Percentiles rank a stretch among this genome's conserved stretches.
Evolutionary conservation across 2,113 vertebrate genomes (phyloP).

Genomic region (Chitala chitala): DNA sequence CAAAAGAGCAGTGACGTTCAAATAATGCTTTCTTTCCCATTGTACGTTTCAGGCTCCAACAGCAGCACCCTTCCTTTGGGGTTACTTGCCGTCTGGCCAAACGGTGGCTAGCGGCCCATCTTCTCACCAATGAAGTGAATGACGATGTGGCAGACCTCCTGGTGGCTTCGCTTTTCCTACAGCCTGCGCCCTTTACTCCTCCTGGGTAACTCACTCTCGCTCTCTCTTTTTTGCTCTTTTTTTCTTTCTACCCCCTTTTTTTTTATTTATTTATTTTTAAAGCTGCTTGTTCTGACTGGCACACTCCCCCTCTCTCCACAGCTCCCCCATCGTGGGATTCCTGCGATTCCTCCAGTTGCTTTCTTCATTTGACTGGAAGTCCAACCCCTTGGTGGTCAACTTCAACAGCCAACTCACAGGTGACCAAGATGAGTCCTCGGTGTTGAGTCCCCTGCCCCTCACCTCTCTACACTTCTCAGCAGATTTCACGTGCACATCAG

Average conservation of each 20-base stretch:
- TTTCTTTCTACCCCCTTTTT: too few species aligned
- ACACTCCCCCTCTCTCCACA: slow-evolving; percentile 37
- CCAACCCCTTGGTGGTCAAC: slow-evolving; percentile 84
- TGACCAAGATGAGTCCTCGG: too few species aligned
- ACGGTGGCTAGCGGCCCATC: slow-evolving; percentile 85
- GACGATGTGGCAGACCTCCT: slow-evolving; percentile 86
- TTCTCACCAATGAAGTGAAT: slow-evolving; percentile 68
- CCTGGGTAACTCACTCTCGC: slow-evolving; percentile 67
- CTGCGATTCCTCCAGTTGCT: slow-evolving; percentile 85
- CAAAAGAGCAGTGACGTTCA: background rate
- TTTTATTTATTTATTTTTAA: too few species aligned
- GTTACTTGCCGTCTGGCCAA: slow-evolving; percentile 80
- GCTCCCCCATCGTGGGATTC: slow-evolving; percentile 89
- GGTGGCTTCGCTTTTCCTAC: slow-evolving; percentile 81
- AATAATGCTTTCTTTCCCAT: background rate
- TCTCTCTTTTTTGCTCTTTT: background rate
- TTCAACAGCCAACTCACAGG: slow-evolving; percentile 81
- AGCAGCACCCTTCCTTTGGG: slow-evolving; percentile 80
- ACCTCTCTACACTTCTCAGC: too few species aligned
- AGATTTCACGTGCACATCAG: too few species aligned
- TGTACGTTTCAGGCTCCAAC: slow-evolving; percentile 72
- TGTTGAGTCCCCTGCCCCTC: too few species aligned
- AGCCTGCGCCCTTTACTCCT: slow-evolving; percentile 77
- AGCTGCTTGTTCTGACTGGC: too few species aligned
- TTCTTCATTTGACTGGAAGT: slow-evolving; percentile 92